Evolutionary conservation across 2,113 vertebrate species (phyloP), one percentile per base, ranked within the genome.

Genomic region (Centrocercus urophasianus): DNA sequence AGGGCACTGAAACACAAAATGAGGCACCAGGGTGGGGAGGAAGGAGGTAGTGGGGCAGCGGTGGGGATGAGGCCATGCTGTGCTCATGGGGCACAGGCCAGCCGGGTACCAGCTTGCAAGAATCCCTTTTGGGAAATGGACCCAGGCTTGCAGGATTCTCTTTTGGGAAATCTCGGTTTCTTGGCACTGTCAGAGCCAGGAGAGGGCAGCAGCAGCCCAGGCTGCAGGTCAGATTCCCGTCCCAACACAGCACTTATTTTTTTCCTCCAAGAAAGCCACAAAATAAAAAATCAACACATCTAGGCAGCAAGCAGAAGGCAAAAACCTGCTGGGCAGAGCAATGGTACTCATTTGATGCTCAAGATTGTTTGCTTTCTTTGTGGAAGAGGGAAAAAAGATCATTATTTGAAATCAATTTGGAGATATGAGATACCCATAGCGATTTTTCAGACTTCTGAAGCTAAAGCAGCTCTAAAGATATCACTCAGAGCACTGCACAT

Each of bases 141-240:
- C 10, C 17, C 74, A 43, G 28, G 9, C 16, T 70, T 28, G 52
- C 30, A 48, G 38, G 11, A 40, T 71, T 8, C 22, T 21, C 12
- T 22, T 6, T 8, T 38, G 40, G 34, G 16, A 28, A 77, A 45
- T 34, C 21, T 12, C 2, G 4, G 8, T 64, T 32, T 38, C 24
- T 57, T 65, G 63, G 45, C 36, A 65, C 34, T 28, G 66, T 92
- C 14, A 8, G 57, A 93, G 88, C 96, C 97, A 96, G 96, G 89
- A 97, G 97, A 92, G 96, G 97, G 96, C 94, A 95, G 95, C 76
- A 96, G 79, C 87, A 94, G 90, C 82, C 50, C 83, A 75, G 40
- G 74, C 85, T 94, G 86, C 71, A 94, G 86, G 52, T 69, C 90
- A 59, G 71, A 72, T 27, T 17, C 38, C 28, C 63, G 30, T n/a